Evolutionary conservation across 2,888 invertebrate species (phyloP).

Genomic region (Sphaerophoria taeniata): DNA sequence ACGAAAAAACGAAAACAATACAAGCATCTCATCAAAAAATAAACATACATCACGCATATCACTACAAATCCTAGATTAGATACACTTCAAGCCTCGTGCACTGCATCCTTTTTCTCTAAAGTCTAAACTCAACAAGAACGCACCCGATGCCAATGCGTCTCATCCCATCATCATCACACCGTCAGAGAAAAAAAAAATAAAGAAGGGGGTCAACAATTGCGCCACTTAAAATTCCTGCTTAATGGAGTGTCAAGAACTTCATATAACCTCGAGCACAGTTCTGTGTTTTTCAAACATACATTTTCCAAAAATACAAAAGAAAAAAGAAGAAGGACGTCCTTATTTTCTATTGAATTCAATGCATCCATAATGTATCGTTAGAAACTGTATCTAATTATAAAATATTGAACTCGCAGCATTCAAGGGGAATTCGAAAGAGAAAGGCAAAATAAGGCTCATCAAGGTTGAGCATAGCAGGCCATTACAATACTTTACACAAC

Average conservation of each 20-base stretch:
- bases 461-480: conserved; percentile 32
- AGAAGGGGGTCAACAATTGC: conserved; percentile 71
- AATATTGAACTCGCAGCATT: conserved; percentile 50
- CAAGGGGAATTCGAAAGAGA: conserved; percentile 31
- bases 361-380: conserved; percentile 5
- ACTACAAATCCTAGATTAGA: conserved; percentile 60
- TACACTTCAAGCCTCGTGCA: conserved; percentile 34
- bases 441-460: conserved; percentile 27
- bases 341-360: conserved; percentile 48
- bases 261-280: conserved; percentile 45
- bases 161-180: conserved; percentile 20
- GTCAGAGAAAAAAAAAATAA: neutral
- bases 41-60: conserved; percentile 51
- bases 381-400: conserved; percentile 74
- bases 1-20: conserved; percentile 38
- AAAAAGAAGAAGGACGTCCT: conserved; percentile 35
- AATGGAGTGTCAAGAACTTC: conserved; percentile 73
- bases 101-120: conserved; percentile 45
- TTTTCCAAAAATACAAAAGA: conserved; percentile 21
- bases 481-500: conserved; percentile 55
- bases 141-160: conserved; percentile 21
- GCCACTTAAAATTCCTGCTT: conserved; percentile 71
- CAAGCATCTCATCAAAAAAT: conserved; percentile 45
- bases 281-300: conserved; percentile 68
- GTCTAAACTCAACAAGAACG: neutral